Base-by-base conservation (phyloP, 2,113 vertebrate genomes). In the Potamarius usumacintae region DNA sequence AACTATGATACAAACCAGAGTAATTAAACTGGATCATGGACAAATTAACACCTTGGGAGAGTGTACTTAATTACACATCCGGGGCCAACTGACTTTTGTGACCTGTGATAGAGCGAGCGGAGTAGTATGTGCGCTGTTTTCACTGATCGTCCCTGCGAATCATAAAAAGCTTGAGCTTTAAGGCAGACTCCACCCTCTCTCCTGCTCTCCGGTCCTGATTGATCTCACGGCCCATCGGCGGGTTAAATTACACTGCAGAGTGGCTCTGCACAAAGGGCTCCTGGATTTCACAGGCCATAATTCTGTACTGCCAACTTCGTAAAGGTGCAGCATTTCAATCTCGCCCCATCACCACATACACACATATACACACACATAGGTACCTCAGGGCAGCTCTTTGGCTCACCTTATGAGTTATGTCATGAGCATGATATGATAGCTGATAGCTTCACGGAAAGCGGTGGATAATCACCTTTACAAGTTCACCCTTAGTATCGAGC, bases 241-340 rank as follows among this genome's bases (percentile, higher is more conserved):
- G 90, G 89, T 93, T 94, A 91, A 92, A 93, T 94, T 92, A 94
- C 94, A 92, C 91, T 89, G 91, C 91, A 90, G 91, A 79, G 88
- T 86, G 89, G 91, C 74, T 92, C 90, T 87, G 90, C 90, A 48
- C 65, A 92, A 89, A 92, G 89, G 82, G 83, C 90, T 83, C 83
- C 88, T 77, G 62, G 89, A 90, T 92, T 92, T 91, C 89, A 89
- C 81, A 87, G 87, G 87, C 87, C 92, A 92, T 95, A 94, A 94
- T 93, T 95, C 93, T 94, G 48, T 80, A 91, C 83, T 67, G 91
- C 86, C 88, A 91, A 91, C 86, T 94, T 93, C 87, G 83, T 90
- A 93, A 92, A 92, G 89, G 87, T 92, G 91, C 91, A 84, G 86
- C 89, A 88, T 93, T 87, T 94, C 92, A 93, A 92, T 94, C 93